Conservation (phyloP, 2,888 invertebrate genomes). For the Polydesmus complanatus region DNA sequence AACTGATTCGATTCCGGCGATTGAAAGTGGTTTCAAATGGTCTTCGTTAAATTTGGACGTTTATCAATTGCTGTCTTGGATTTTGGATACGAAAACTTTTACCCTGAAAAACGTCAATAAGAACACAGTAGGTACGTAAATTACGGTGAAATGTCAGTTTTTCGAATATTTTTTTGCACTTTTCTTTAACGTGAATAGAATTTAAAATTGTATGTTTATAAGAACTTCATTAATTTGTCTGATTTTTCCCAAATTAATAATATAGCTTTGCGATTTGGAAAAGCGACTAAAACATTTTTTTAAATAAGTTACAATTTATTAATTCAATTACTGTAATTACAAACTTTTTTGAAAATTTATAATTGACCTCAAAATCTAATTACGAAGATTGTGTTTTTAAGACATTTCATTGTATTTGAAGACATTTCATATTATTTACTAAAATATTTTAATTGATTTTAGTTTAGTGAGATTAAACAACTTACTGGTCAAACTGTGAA, state of each 20-base stretch:
- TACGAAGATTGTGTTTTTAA: not conserved
- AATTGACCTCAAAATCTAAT: not conserved
- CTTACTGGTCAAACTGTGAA: constrained; percentile 26
- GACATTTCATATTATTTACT: no score
- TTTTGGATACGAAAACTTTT: constrained; percentile 1
- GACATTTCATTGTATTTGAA: no score
- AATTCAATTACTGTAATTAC: no score
- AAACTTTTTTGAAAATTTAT: no score
- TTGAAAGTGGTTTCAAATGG: no score
- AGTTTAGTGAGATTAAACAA: constrained; percentile 25
- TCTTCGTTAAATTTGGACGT: not conserved
- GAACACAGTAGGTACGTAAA: not conserved
- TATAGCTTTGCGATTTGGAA: no score
- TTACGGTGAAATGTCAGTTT: no score
- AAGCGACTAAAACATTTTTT: no score
- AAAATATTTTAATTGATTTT: constrained; percentile 11
- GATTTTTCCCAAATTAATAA: not conserved
- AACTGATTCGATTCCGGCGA: not conserved
- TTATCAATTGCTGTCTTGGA: not conserved
- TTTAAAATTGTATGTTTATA: not conserved
- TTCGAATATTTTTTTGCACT: no score
- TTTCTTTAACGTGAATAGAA: no score
- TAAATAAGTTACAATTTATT: no score
- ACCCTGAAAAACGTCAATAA: not conserved
- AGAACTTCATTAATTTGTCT: not conserved